Conservation (phyloP, 2,113 vertebrate species). For the Lagopus muta region DNA sequence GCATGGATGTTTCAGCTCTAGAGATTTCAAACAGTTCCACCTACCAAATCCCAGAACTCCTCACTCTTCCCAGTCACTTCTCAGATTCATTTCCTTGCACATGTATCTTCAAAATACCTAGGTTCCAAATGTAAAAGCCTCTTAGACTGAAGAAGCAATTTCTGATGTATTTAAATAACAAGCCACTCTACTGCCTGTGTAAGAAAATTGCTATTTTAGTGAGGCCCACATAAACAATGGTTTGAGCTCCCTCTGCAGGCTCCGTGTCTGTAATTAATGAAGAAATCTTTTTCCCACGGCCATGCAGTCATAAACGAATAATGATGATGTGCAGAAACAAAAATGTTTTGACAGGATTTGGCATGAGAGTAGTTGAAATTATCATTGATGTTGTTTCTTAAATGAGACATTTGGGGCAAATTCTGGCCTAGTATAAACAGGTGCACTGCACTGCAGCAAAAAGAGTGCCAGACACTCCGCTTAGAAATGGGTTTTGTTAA, state of each 20-base stretch:
- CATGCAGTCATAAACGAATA: conserved; percentile 46
- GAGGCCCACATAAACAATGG: conserved; percentile 66
- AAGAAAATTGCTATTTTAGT: conserved; percentile 19
- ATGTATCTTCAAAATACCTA: neutral
- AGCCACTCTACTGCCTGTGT: neutral
- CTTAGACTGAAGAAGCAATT: neutral
- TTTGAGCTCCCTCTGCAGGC: conserved; percentile 76
- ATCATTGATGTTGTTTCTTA: conserved; percentile 51
- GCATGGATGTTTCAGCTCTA: neutral
- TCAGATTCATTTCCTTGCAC: neutral
- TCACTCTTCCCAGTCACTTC: neutral
- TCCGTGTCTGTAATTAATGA: conserved; percentile 62
- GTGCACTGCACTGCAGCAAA: neutral
- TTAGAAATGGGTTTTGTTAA: neutral
- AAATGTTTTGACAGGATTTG: conserved; percentile 74
- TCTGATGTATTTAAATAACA: conserved; percentile 15
- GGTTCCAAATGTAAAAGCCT: neutral
- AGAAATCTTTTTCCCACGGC: conserved; percentile 48
- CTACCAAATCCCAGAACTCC: conserved; percentile 24
- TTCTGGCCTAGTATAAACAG: conserved; percentile 51
- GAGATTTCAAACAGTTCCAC: conserved; percentile 51
- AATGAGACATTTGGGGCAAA: conserved; percentile 56
- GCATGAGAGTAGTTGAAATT: conserved; percentile 51
- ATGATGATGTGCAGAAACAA: conserved; percentile 71
- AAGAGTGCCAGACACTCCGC: neutral